Evolutionary conservation across 2,113 vertebrate species (phyloP), one percentile per base, ranked within the genome.

Genomic region (Nothocercus julius): DNA sequence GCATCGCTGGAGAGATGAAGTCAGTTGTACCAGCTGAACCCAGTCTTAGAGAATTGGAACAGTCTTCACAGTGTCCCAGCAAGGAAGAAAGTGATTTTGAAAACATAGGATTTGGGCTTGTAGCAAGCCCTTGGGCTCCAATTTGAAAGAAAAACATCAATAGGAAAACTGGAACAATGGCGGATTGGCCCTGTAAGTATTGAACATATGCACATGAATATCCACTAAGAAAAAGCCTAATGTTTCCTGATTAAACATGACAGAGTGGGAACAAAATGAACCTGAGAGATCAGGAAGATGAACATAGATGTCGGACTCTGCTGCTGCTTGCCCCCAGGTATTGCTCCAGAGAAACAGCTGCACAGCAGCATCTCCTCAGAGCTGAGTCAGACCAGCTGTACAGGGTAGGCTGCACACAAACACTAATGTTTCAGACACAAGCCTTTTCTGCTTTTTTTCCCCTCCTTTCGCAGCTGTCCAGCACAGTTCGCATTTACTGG

Each of bases 331-430:
- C 97, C 97, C 94, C 87, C 82, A 77, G 97, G 96, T 96, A 47
- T 93, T 58, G 95, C 97, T 97, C 77, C 90, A 76, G 96, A 97
- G 96, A 96, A 98, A 97, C 97, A 98, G 98, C 98, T 97, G 97
- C 92, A 95, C 82, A 90, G 75, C 93, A 92, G 75, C 93, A 92
- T 97, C 97, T 96, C 95, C 95, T 83, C 67, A 53, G 89, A 93
- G 82, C 95, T 93, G 96, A 97, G 90, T 96, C 95, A 97, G 95
- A 95, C 96, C 96, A 98, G 97, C 97, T 98, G 97, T 86, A 79
- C 87, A 72, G 94, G 58, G 82, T 78, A 93, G 73, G 94, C 95
- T 91, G 84, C 63, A 91, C 76, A 96, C 91, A 95, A 96, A 95
- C 88, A 93, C 95, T 96, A 97, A 95, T 77, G 84, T 90, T 97